A percentile compares a stretch with the other conserved stretches of the same genome.
These are phyloP conservation scores for Aphaenogaster floridana DNA, from an alignment of 1,140 invertebrate genomes.

Conservation along the genomic window DNA sequence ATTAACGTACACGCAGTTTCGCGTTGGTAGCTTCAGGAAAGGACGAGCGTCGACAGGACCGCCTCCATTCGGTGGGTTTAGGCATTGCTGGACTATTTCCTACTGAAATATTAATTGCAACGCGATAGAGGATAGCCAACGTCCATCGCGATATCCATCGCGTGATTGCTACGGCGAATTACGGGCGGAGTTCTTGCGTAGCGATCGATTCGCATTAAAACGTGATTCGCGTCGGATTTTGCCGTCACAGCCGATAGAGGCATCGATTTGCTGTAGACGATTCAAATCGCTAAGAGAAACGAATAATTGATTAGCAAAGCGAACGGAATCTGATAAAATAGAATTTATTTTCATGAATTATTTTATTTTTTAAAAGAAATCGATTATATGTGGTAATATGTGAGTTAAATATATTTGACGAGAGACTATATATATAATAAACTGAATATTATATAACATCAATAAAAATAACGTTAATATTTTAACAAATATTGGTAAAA, in stretches of 20 bases:
- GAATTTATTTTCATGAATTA: conserved; percentile 27
- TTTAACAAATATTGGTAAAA: background rate
- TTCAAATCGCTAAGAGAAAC: conserved; percentile 11
- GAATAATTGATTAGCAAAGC: conserved; percentile 40
- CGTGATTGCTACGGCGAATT: conserved; percentile 71
- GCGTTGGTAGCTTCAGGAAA: conserved; percentile 59
- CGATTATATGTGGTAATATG: background rate
- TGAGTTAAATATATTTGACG: background rate
- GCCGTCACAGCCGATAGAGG: conserved; percentile 58
- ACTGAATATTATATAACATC: background rate
- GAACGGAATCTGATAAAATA: conserved; percentile 1
- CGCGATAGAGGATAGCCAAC: conserved; percentile 72
- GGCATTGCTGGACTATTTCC: conserved; percentile 75
- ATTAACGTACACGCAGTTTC: conserved; percentile 78
- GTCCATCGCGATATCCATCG: conserved; percentile 73
- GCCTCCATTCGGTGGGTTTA: conserved; percentile 57
- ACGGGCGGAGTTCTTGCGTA: conserved; percentile 67
- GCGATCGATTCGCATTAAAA: conserved; percentile 72
- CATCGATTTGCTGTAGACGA: conserved; percentile 60
- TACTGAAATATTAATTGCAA: conserved; percentile 82
- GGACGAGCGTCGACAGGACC: conserved; percentile 48
- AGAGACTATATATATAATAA: background rate
- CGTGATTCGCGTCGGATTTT: conserved; percentile 58
- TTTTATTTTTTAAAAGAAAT: conserved; percentile 28
- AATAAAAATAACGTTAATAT: conserved; percentile 3